Percentiles rank a stretch among this genome's conserved stretches.
phyloP scores from a whole-genome alignment of 2,797 vertebrate genomes.

The Gallinago solitaria region DNA sequence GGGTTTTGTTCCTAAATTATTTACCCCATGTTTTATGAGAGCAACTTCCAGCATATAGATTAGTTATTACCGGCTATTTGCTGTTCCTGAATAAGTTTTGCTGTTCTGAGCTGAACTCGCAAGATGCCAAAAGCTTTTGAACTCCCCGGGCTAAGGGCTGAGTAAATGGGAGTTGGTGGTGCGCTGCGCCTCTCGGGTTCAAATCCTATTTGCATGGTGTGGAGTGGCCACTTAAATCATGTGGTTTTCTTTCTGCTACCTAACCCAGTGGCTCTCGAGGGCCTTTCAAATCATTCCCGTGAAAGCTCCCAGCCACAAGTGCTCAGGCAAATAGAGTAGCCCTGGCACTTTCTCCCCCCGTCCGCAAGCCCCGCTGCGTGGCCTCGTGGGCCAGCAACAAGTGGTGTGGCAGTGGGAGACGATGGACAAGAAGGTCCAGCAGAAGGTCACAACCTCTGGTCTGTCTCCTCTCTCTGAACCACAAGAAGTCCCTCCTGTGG shows the following conservation, averaged over 20 bases:
- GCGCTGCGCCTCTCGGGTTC: not conserved
- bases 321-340: not conserved
- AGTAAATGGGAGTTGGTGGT: not conserved
- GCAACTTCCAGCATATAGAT: slow-evolving; percentile 4
- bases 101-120: not conserved
- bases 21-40: slow-evolving; percentile 18
- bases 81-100: not conserved
- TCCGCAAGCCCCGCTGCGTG: accelerated
- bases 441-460: not conserved
- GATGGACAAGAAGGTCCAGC: not conserved
- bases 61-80: not conserved
- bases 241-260: not conserved
- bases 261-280: not conserved
- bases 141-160: not conserved
- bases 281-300: not conserved
- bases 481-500: accelerated
- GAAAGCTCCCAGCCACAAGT: not conserved
- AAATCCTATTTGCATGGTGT: not conserved
- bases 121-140: not conserved
- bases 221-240: slow-evolving; percentile 1
- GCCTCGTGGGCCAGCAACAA: not conserved
- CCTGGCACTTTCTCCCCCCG: not conserved
- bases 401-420: not conserved
- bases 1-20: not conserved
- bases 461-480: accelerated